These are phyloP conservation scores for Bradypodion ventrale DNA, from an alignment of 2,797 vertebrate genomes.

Conservation along the genomic window DNA sequence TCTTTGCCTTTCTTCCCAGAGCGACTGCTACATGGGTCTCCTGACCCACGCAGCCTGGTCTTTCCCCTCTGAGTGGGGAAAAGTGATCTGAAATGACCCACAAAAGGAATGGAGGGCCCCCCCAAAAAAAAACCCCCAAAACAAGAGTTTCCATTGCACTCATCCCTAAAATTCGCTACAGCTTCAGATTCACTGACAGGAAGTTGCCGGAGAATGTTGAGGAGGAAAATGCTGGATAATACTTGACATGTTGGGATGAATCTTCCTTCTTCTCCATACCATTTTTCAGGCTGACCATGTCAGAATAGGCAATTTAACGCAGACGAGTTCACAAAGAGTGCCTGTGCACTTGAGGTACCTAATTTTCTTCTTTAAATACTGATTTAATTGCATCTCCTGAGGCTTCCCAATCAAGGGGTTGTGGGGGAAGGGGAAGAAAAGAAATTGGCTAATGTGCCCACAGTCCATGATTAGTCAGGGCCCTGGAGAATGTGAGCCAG, in stretches of 20 bases:
- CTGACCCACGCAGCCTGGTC: no score
- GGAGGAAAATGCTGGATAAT: not conserved
- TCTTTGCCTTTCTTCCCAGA: no score
- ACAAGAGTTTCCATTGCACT: no score
- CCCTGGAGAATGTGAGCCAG: not conserved
- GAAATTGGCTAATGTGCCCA: not conserved
- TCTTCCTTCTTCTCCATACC: not conserved
- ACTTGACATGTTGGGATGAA: not conserved
- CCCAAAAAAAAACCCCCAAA: no score
- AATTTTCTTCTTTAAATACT: conserved; percentile 10
- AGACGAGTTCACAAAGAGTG: not conserved
- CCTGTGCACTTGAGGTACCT: not conserved
- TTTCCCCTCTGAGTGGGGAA: no score
- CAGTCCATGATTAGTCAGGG: not conserved
- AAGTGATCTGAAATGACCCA: no score
- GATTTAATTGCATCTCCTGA: conserved; percentile 7
- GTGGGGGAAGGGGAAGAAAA: not conserved
- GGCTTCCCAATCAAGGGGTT: not conserved
- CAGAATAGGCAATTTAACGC: not conserved
- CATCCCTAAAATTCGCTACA: not conserved
- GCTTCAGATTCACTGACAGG: not conserved
- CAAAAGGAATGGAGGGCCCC: no score
- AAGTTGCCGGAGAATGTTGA: not conserved
- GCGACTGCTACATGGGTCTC: no score
- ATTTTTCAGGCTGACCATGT: not conserved